A percentile compares a stretch with the other conserved stretches of the same genome.
Conservation (phyloP, 2,113 vertebrate genomes). For the Elaphurus davidianus region DNA sequence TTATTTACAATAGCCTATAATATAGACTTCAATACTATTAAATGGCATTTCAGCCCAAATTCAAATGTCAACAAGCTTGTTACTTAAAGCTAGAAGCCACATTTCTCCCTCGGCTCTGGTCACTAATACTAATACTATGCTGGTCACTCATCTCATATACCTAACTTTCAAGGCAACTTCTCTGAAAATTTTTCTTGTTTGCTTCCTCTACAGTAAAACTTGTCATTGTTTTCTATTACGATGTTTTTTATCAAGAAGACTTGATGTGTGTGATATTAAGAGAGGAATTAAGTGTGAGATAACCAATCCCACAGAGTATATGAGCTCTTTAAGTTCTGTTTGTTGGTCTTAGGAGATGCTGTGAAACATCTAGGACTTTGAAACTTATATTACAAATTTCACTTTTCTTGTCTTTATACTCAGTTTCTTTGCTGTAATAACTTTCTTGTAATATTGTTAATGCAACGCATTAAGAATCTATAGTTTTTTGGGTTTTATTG, state of each 20-base stretch:
- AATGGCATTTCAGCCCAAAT: background rate
- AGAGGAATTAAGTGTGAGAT: background rate
- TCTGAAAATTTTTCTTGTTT: background rate
- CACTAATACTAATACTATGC: background rate
- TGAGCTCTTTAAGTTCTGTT: background rate
- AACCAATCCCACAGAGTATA: fast-evolving
- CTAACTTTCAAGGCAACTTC: background rate
- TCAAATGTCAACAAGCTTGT: background rate
- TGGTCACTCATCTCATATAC: background rate
- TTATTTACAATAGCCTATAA: background rate
- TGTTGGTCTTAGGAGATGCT: background rate
- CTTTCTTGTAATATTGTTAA: background rate
- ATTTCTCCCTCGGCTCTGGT: background rate
- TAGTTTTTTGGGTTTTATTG: background rate
- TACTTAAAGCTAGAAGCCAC: background rate
- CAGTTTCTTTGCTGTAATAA: background rate
- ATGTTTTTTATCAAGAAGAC: background rate
- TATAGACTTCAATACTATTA: background rate
- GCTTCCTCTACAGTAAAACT: background rate
- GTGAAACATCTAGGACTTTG: background rate
- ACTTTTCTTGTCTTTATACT: background rate
- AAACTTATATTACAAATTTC: background rate
- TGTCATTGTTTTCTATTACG: background rate
- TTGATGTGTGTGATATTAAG: background rate
- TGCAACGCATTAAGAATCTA: background rate